Conservation (phyloP, 2,113 vertebrate species). For the Polyodon spathula region DNA sequence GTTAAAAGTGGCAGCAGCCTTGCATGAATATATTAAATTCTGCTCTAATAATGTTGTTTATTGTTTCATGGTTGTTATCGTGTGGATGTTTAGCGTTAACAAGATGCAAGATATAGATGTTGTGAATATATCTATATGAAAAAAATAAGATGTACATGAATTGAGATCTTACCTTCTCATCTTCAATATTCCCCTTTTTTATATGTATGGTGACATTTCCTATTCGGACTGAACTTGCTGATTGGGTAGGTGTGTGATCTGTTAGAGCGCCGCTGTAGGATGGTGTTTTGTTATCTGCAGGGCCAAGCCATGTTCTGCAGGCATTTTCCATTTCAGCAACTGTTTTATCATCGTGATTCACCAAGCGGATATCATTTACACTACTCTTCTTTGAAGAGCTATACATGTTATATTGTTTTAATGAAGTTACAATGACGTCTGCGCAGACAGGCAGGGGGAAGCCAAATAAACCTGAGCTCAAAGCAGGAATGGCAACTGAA, state of each 20-base stretch:
- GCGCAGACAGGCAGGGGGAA: conserved; percentile 67
- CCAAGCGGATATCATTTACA: conserved; percentile 59
- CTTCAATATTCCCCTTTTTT: conserved; percentile 38
- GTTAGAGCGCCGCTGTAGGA: conserved; percentile 6
- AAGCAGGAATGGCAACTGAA: conserved; percentile 77
- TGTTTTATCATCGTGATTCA: conserved; percentile 59
- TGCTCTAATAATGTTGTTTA: too few relatives aligned
- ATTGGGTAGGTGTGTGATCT: neutral
- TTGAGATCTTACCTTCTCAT: conserved; percentile 54
- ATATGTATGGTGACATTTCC: conserved; percentile 37
- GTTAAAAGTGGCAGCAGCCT: too few relatives aligned
- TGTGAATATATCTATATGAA: too few relatives aligned
- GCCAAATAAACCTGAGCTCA: conserved; percentile 75
- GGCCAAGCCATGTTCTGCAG: conserved; percentile 30
- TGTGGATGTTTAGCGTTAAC: too few relatives aligned
- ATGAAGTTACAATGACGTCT: conserved; percentile 46
- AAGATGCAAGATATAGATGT: too few relatives aligned
- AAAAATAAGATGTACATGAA: too few relatives aligned
- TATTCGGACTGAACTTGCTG: neutral
- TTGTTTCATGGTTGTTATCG: too few relatives aligned
- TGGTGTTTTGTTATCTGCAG: neutral
- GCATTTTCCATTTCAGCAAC: conserved; percentile 61
- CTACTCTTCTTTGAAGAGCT: accelerated
- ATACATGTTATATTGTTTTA: conserved; percentile 25
- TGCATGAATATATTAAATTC: too few relatives aligned